Evolutionary conservation across 2,797 vertebrate genomes (phyloP).

Genomic region (Rhinoraja longicauda): DNA sequence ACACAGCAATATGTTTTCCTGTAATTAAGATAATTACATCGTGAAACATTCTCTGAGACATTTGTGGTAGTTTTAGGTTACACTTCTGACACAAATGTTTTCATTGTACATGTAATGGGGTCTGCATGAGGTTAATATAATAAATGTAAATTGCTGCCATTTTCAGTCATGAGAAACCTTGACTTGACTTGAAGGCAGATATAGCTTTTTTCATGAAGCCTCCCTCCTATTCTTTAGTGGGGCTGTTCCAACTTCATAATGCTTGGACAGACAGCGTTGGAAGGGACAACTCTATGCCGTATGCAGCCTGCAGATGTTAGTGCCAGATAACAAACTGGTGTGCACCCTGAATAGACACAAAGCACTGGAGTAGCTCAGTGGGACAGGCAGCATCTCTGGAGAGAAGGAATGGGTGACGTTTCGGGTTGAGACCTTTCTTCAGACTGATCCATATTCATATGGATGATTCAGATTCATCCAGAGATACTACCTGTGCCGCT

Average conservation of each 20-base stretch:
- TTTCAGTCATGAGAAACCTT: conserved; percentile 17
- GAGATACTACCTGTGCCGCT: too few species aligned
- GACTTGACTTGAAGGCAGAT: conserved; percentile 17
- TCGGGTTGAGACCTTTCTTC: too few species aligned
- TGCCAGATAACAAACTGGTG: neutral
- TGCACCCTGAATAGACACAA: neutral
- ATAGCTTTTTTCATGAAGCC: neutral
- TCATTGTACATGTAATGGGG: conserved; percentile 32
- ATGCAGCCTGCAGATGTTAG: neutral
- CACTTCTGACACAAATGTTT: conserved; percentile 36
- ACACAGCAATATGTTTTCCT: conserved; percentile 33
- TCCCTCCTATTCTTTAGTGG: neutral
- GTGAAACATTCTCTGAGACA: conserved; percentile 32
- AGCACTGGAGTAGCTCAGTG: too few species aligned
- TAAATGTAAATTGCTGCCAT: conserved; percentile 22
- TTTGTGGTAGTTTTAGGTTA: conserved; percentile 37
- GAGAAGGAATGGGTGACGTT: too few species aligned
- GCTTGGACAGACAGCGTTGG: neutral
- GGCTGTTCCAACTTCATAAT: neutral
- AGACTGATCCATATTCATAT: too few species aligned
- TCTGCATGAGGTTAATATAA: conserved; percentile 29
- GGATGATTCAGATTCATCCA: too few species aligned
- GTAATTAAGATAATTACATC: conserved; percentile 32
- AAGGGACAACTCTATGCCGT: too few species aligned
- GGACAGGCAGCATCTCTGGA: too few species aligned